Conservation (phyloP, 2,888 invertebrate species). For the Drosophila limbata region DNA sequence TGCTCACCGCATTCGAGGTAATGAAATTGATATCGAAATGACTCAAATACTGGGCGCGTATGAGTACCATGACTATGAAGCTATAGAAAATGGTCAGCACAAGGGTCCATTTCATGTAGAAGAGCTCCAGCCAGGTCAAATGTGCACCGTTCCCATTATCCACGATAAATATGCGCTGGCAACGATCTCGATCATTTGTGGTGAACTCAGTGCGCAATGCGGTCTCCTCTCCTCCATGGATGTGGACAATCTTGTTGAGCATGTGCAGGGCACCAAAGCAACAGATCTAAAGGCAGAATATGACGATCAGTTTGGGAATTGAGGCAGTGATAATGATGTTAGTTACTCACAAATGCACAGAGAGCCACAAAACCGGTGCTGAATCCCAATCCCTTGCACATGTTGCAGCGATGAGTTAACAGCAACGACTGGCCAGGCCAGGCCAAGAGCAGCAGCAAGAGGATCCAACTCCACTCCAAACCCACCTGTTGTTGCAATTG, state of each 20-base stretch:
- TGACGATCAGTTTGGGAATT: background rate
- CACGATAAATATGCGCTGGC: constrained; percentile 34
- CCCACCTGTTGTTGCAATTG: too few species aligned
- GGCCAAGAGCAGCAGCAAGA: too few species aligned
- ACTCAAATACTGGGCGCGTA: constrained; percentile 61
- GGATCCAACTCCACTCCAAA: too few species aligned
- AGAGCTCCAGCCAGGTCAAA: constrained; percentile 56
- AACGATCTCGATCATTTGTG: constrained; percentile 13
- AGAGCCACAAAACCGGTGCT: constrained; percentile 48
- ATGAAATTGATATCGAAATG: constrained; percentile 55
- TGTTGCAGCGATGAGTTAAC: constrained; percentile 34
- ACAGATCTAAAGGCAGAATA: constrained; percentile 39
- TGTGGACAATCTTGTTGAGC: constrained; percentile 56
- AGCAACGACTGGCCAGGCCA: constrained; percentile 35
- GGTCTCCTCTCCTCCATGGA: constrained; percentile 24
- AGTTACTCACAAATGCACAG: constrained; percentile 57
- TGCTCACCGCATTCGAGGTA: constrained; percentile 57
- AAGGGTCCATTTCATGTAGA: constrained; percentile 60
- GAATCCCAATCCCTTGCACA: constrained; percentile 55
- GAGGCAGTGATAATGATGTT: background rate
- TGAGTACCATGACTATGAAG: constrained; percentile 50
- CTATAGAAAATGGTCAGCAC: constrained; percentile 55
- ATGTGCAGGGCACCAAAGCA: constrained; percentile 58
- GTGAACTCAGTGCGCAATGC: constrained; percentile 2
- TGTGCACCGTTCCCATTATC: constrained; percentile 23